A percentile compares a stretch with the other conserved stretches of the same genome.
phyloP scores from a whole-genome alignment of 2,797 vertebrate species.

The Acridotheres tristis region DNA sequence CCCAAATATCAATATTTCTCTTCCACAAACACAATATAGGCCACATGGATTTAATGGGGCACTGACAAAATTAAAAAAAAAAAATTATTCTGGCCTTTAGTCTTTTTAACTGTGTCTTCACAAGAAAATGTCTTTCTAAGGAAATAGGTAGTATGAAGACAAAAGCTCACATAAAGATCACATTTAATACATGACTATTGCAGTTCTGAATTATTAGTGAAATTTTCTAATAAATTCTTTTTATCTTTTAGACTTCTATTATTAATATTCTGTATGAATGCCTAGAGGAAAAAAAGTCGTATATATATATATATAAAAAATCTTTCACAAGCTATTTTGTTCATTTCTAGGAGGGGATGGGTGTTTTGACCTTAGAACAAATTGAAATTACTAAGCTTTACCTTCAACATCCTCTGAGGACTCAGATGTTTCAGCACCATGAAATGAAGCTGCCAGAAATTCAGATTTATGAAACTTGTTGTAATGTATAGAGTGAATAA shows the following conservation, averaged over 20 bases:
- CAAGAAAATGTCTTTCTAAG: not conserved
- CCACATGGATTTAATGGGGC: not conserved
- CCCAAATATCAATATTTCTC: not conserved
- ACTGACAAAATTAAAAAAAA: not conserved
- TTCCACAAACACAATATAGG: not conserved
- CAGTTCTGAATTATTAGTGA: not conserved
- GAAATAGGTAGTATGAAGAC: not conserved
- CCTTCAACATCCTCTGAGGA: not conserved
- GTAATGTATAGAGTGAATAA: not conserved
- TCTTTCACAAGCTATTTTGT: not conserved
- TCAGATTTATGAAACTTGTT: conserved; percentile 30
- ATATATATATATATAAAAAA: not conserved
- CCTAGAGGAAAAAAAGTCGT: not conserved
- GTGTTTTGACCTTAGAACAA: conserved; percentile 24
- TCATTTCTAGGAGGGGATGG: not conserved
- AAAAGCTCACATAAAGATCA: not conserved
- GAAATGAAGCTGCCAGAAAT: conserved; percentile 40
- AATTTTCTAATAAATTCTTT: not conserved
- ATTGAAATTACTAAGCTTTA: conserved; percentile 26
- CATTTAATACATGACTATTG: not conserved
- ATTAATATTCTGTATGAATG: not conserved
- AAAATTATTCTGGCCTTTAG: not conserved
- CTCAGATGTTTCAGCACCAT: not conserved
- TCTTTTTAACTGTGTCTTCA: not conserved
- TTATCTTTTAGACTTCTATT: not conserved